A percentile compares a stretch with the other conserved stretches of the same genome.
These are phyloP conservation scores for Melanophora roralis DNA, from an alignment of 2,888 invertebrate genomes.

Conservation along the genomic window DNA sequence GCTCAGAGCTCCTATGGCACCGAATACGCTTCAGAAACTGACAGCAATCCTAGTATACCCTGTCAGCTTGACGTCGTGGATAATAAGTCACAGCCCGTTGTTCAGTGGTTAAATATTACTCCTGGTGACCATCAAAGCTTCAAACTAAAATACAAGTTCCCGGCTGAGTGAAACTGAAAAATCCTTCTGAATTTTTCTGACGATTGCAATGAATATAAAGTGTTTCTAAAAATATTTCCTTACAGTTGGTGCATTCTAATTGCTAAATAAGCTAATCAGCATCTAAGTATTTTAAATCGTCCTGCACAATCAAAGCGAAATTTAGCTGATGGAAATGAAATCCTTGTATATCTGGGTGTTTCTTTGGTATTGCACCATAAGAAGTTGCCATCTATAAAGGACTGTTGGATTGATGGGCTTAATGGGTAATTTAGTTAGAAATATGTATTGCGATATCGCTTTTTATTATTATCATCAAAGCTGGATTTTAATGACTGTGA, in stretches of 20 bases:
- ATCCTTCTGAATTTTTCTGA: not conserved
- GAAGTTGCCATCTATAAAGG: constrained; percentile 27
- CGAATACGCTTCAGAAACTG: not conserved
- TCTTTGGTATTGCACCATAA: constrained; percentile 28
- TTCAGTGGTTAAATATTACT: not conserved
- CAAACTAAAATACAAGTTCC: not conserved
- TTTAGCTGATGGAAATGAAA: constrained; percentile 28
- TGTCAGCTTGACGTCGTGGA: not conserved
- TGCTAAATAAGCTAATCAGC: constrained; percentile 38
- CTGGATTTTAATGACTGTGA: constrained; percentile 30
- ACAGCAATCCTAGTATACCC: too few relatives aligned
- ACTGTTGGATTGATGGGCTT: constrained; percentile 24
- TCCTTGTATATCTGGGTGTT: constrained; percentile 19
- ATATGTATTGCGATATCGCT: constrained; percentile 11
- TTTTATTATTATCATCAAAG: constrained; percentile 23
- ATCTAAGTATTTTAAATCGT: constrained; percentile 25
- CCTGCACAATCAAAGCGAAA: constrained; percentile 24
- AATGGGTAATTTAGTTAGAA: constrained; percentile 29
- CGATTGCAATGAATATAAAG: not conserved
- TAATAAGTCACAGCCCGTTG: not conserved
- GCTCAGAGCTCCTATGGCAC: not conserved
- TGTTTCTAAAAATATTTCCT: constrained; percentile 29
- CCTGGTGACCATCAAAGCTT: not conserved
- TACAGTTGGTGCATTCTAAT: constrained; percentile 40
- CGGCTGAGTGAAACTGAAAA: not conserved